Evolutionary conservation across 2,888 invertebrate species (phyloP).

Genomic region (Macropis europaea): DNA sequence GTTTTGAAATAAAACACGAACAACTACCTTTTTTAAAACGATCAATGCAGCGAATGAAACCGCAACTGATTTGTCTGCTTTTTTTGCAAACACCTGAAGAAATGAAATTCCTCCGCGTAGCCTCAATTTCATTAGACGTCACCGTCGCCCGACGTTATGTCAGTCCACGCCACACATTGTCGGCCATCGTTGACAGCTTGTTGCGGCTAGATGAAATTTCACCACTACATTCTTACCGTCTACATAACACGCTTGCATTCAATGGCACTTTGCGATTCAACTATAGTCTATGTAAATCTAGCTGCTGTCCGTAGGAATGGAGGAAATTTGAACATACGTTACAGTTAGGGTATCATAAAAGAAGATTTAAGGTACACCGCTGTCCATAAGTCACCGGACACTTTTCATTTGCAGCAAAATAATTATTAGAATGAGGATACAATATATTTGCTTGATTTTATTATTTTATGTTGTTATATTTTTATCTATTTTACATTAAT

Average conservation of each 20-base stretch:
- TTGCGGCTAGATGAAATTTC: slow-evolving; percentile 27
- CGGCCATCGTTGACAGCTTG: slow-evolving; percentile 6
- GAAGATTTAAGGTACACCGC: no score
- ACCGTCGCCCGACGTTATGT: not conserved
- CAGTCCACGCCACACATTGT: not conserved
- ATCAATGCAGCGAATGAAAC: slow-evolving; percentile 18
- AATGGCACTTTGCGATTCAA: not conserved
- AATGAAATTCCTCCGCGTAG: slow-evolving; percentile 15
- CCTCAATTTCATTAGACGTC: slow-evolving; percentile 3
- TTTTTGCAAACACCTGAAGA: slow-evolving; percentile 13
- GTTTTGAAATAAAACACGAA: no score
- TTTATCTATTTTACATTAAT: no score
- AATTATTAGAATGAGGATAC: no score
- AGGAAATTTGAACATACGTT: no score
- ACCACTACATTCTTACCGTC: slow-evolving; percentile 7
- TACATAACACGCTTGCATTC: not conserved
- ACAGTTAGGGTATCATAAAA: no score
- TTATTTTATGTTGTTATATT: no score
- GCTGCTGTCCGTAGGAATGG: no score
- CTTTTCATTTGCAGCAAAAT: no score
- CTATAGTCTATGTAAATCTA: not conserved
- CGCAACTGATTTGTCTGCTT: slow-evolving; percentile 3
- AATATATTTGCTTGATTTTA: no score
- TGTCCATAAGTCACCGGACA: no score
- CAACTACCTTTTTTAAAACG: no score